phyloP scores from a whole-genome alignment of 2,797 vertebrate species.

The Thalassophryne amazonica region DNA sequence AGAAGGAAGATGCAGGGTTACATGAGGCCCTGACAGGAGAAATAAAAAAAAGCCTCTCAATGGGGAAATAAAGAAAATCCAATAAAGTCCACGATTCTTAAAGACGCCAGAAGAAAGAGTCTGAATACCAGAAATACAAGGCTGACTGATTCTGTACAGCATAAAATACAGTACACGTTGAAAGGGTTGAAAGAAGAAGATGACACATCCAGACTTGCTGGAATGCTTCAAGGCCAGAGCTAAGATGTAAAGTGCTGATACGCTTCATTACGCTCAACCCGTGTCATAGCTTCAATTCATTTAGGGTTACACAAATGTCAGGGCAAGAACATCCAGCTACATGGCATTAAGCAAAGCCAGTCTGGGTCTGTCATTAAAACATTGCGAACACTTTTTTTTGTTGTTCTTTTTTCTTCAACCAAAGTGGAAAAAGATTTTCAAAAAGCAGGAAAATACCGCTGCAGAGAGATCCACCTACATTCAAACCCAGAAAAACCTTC shows the following conservation, averaged over 20 bases:
- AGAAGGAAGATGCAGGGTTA: conserved; percentile 23
- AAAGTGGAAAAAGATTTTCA: background rate
- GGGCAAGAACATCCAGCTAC: background rate
- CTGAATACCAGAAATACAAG: background rate
- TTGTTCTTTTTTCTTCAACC: no score
- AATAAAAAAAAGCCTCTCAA: conserved; percentile 7
- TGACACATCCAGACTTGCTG: no score
- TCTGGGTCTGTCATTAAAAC: background rate
- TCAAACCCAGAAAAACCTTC: background rate
- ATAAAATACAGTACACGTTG: no score
- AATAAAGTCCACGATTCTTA: background rate
- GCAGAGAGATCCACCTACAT: background rate
- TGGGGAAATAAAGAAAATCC: background rate
- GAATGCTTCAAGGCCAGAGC: no score
- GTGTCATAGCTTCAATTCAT: no score
- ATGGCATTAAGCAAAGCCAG: background rate
- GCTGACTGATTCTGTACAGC: background rate
- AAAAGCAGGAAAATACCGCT: background rate
- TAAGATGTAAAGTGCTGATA: no score
- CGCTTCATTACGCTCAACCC: no score
- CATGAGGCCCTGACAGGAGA: conserved; percentile 7
- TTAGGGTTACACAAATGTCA: background rate
- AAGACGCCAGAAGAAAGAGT: background rate
- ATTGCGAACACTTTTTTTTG: no score
- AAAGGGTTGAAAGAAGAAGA: background rate